phyloP scores from a whole-genome alignment of 2,797 vertebrate species.

The Melanotaenia boesemani region DNA sequence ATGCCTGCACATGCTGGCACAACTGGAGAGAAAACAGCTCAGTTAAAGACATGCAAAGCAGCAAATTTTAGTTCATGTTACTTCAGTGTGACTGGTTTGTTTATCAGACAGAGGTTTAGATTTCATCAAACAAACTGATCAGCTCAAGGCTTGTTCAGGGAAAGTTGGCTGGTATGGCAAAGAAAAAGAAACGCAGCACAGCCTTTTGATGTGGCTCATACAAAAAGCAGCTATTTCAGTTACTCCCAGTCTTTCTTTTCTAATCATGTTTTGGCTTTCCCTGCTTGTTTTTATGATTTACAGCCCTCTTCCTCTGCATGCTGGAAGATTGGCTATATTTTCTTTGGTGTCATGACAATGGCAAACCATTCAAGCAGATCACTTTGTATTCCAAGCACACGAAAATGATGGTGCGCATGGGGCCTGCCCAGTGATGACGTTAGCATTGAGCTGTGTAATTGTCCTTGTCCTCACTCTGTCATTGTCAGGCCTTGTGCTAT shows the following conservation, averaged over 20 bases:
- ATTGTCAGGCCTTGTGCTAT: slow-evolving; percentile 46
- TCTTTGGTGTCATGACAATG: slow-evolving; percentile 11
- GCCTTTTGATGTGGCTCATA: neutral
- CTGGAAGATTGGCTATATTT: slow-evolving; percentile 1
- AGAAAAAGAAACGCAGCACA: too few relatives aligned
- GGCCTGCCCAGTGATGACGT: slow-evolving; percentile 38
- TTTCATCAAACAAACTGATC: neutral
- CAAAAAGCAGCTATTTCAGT: neutral
- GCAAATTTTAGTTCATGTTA: too few relatives aligned
- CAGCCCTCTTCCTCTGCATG: slow-evolving; percentile 1
- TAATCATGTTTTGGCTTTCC: slow-evolving; percentile 2
- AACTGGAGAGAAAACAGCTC: too few relatives aligned
- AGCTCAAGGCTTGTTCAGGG: neutral
- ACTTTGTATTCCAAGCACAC: slow-evolving; percentile 51
- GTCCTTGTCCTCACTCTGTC: slow-evolving; percentile 55
- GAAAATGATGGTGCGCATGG: slow-evolving; percentile 19
- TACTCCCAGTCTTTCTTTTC: neutral
- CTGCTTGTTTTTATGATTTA: slow-evolving; percentile 5
- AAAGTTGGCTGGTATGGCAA: too few relatives aligned
- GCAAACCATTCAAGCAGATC: slow-evolving; percentile 7
- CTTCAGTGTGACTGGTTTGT: too few relatives aligned
- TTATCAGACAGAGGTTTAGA: neutral
- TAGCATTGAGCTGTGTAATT: slow-evolving; percentile 38
- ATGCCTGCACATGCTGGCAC: too few relatives aligned
- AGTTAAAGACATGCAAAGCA: too few relatives aligned